Evolutionary conservation across 2,888 invertebrate species (phyloP), one percentile per base, ranked within the genome.

Genomic region (Tipula helvola): DNA sequence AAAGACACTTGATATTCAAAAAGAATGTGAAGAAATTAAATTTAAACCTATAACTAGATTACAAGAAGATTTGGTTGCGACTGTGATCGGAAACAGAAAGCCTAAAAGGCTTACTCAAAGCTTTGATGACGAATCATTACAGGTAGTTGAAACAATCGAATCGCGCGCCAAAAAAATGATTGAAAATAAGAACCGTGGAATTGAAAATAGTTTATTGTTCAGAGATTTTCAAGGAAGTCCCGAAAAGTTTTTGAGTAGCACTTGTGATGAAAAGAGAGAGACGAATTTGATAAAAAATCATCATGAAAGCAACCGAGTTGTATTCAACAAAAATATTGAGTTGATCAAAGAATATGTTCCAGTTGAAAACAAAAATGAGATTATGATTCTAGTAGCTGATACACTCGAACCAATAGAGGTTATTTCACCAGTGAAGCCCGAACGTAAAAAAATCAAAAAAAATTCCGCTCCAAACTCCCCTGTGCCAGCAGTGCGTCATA

Each of bases 171-270:
- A 36, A 39, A 39, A 39, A 16, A 8, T 84, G 16, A 5, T n/a
- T 2, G 16, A 7, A 83, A 10, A 13, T 18, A 44, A 83, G 13
- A 18, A 5, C 3, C 39, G 41, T 18, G 36, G 86, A 16, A 86
- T 18, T 83, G 42, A 83, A 10, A 36, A 86, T 86, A 18, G 18
- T 13, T 42, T 86, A 83, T 86, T 87, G 83, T 87, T 86, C 44
- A 13, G 87, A 87, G 86, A 87, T 87, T n/a, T 12, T 39, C n/a
- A 85, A 84, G 85, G 41, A 41, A n/a, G 84, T 86, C 52, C 84
- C 12, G 84, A 87, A 42, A 87, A 47, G 87, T 86, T 4, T 87
- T 86, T 86, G 87, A 88, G 83, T 71, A 8, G 8, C 3, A 28
- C 28, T 10, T 28, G 4, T 28, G 10, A n/a, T 3, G 4, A 3